Evolutionary conservation across 2,888 invertebrate species (phyloP), one percentile per base, ranked within the genome.

Genomic region (Choristoneura rosaceana): DNA sequence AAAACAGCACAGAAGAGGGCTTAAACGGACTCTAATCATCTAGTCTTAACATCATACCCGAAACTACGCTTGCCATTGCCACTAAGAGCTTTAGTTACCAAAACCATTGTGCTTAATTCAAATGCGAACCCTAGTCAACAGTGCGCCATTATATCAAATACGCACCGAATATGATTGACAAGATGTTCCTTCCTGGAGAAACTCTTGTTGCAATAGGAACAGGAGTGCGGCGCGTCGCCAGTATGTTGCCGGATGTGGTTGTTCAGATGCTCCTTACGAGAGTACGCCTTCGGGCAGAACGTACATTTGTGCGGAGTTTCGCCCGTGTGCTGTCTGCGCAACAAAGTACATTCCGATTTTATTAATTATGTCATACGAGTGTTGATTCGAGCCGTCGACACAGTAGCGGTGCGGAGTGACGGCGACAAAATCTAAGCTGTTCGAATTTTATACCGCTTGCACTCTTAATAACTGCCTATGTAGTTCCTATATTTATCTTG

Each of bases 221-320:
- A 96, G 78, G 96, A 91, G 87, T 96, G 96, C 70, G 96, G 96
- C 78, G 96, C 95, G 90, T 96, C 96, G 70, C 96, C 95, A 61
- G 95, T 95, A 87, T 95, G 95, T 79, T 97, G 97, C 91, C 97
- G 95, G 85, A 97, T 95, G 94, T 97, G 97, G 94, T 97, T 97
- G 95, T 96, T 97, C 89, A 97, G 97, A 87, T 98, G 97, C 91
- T 97, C 97, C 95, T 97, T 97, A 84, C 97, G 95, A 80, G 97
- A 96, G 93, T 94, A 94, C 80, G 91, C 89, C 80, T 93, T 92
- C 83, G 92, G 86, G 81, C 94, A 93, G 86, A 76, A 90, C 93
- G 96, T 96, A 88, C 97, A 97, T 90, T 96, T 95, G 92, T 96
- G 96, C 82, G 97, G 97, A 81, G 96, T 96, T 94, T 97, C 97